Evolutionary conservation across 1,140 invertebrate genomes (phyloP), one percentile per base, ranked within the genome.

Genomic region (Drosophila tristis): DNA sequence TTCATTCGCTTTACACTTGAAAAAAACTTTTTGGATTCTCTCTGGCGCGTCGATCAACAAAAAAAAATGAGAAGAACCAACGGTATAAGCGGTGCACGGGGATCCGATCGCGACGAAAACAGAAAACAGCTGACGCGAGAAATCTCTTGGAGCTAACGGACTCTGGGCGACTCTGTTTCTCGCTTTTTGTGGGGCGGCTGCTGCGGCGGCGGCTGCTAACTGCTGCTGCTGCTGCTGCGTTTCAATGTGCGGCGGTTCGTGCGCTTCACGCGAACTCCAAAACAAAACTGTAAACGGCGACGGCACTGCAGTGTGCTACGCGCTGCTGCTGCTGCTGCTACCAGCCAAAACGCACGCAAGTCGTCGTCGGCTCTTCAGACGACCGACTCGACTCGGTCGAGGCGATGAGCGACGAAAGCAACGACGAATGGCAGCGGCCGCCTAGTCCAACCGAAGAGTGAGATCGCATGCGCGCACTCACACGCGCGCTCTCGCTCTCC

Each of bases 201-300:
- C 35, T 39, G 35, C 35, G 35, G 35, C 35, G 35, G 35, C 35
- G 35, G 35, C 35, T 39, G 35, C 35, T 39, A 39, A 39, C 35
- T 39, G 35, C 35, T 39, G 35, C 35, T 39, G 35, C 35, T 39
- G 35, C 35, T 39, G 35, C 35, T 39, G 35, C 35, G 35, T 39
- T 39, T 39, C 35, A 39, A n/a, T 59, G 39, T 64, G 53, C 63
- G 50, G 47, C 67, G 63, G 43, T 39, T 39, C 70, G 68, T 49
- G 77, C 76, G 77, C 68, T 77, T 84, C 78, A 76, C 66, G 76
- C 84, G 75, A 80, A 74, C 77, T 75, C 90, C 85, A 90, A 89
- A 90, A 76, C 77, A 86, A 86, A 91, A 91, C 90, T 91, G 79
- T 90, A 91, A 77, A 73, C 56, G 64, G 70, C 70, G 58, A 54